Conservation (phyloP, 2,113 vertebrate genomes). For the Hypocryptadius cinnamomeus region DNA sequence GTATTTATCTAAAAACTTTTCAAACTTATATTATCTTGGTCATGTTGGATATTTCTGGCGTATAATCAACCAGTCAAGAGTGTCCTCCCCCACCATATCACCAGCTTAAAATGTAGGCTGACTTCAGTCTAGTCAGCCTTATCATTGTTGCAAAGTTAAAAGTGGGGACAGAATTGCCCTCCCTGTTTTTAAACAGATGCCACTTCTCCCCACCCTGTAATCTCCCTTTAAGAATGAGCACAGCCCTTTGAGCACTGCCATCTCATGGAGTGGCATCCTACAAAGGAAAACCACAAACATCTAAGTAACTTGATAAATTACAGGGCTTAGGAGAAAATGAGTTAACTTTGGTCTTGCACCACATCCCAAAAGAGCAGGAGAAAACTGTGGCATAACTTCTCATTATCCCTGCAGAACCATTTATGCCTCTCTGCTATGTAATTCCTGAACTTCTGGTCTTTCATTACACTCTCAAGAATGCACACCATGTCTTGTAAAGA, state of each 20-base stretch:
- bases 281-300: slow-evolving; percentile 26
- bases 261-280: background rate
- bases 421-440: background rate
- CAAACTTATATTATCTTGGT: background rate
- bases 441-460: background rate
- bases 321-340: background rate
- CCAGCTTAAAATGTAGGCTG: background rate
- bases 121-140: background rate
- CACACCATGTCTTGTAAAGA: background rate
- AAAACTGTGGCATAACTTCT: background rate
- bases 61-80: background rate
- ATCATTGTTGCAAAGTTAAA: background rate
- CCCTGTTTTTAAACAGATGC: background rate
- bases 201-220: slow-evolving; percentile 11
- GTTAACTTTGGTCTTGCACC: background rate
- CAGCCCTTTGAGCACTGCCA: background rate
- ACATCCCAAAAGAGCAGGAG: background rate
- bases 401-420: background rate
- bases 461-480: background rate
- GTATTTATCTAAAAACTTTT: background rate
- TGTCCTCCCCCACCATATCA: background rate
- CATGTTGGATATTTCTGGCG: accelerated
- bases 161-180: background rate
- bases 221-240: background rate
- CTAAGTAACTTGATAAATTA: slow-evolving; percentile 11